Evolutionary conservation across 1,140 invertebrate genomes (phyloP).

Genomic region (Pollicipes pollicipes): DNA sequence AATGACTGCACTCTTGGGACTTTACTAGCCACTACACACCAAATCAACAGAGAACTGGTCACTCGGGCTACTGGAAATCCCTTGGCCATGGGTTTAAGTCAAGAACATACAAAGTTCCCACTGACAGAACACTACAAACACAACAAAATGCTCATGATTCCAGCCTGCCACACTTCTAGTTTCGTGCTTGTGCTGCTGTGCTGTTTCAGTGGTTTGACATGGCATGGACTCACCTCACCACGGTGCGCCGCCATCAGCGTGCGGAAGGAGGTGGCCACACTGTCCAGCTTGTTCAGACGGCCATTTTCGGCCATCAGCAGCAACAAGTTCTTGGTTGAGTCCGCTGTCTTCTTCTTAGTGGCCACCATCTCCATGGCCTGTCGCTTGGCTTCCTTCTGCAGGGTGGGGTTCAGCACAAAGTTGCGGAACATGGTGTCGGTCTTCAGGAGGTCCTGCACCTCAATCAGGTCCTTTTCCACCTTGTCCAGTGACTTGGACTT

Average conservation of each 20-base stretch:
- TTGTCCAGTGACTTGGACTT: constrained; percentile 72
- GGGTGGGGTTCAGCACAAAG: constrained; percentile 65
- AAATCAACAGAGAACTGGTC: too few relatives aligned
- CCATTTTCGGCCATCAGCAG: constrained; percentile 80
- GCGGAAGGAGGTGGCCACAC: constrained; percentile 62
- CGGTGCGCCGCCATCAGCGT: constrained; percentile 79
- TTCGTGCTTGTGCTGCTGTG: too few relatives aligned
- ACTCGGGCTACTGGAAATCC: too few relatives aligned
- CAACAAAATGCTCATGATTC: too few relatives aligned
- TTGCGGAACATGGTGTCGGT: constrained; percentile 53
- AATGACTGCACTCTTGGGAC: too few relatives aligned
- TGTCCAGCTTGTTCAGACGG: constrained; percentile 55
- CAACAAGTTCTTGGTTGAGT: constrained; percentile 61
- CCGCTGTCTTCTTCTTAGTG: constrained; percentile 36
- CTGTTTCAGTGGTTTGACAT: too few relatives aligned
- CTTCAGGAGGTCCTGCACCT: constrained; percentile 45
- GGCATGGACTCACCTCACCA: constrained; percentile 58
- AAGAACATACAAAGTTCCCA: too few relatives aligned
- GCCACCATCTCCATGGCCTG: constrained; percentile 43
- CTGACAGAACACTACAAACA: too few relatives aligned
- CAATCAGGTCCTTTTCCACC: constrained; percentile 75
- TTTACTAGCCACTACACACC: too few relatives aligned
- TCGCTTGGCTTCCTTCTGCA: constrained; percentile 58
- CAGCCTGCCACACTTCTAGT: too few relatives aligned
- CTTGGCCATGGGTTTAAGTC: too few relatives aligned